Percentiles rank a stretch among this genome's conserved stretches.
Conservation (phyloP, 64 coral and sea anemone genomes). For the Acropora tenuis region DNA sequence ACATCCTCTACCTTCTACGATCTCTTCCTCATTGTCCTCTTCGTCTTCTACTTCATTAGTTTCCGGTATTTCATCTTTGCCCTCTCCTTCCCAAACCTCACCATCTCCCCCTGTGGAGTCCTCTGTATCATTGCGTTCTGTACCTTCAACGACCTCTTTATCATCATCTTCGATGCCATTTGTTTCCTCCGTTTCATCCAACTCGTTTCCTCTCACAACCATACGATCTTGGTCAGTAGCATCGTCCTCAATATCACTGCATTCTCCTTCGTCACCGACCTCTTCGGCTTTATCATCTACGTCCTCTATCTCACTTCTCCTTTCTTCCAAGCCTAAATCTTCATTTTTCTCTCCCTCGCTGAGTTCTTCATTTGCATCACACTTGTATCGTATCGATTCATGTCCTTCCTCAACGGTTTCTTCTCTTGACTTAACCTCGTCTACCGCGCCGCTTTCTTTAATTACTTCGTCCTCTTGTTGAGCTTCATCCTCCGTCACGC, state of each 20-base stretch:
- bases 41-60: not conserved
- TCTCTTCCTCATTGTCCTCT: not conserved
- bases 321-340: not conserved
- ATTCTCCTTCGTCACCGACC: not conserved
- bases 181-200: not conserved
- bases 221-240: too few relatives aligned
- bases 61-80: not conserved
- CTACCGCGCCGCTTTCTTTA: not conserved
- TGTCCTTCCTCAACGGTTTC: not conserved
- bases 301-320: not conserved
- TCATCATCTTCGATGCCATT: not conserved
- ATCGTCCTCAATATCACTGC: too few relatives aligned
- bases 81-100: too few relatives aligned
- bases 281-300: not conserved
- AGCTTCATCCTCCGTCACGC: not conserved
- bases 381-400: not conserved
- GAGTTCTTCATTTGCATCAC: not conserved
- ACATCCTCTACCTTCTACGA: too few relatives aligned
- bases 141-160: not conserved
- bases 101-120: too few relatives aligned
- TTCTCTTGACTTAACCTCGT: not conserved
- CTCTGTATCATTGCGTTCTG: not conserved
- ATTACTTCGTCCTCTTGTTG: not conserved
- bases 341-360: not conserved
- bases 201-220: not conserved